A percentile compares a stretch with the other conserved stretches of the same genome.
These are phyloP conservation scores for Stomorhina lunata DNA, from an alignment of 2,888 invertebrate species.

Conservation along the genomic window DNA sequence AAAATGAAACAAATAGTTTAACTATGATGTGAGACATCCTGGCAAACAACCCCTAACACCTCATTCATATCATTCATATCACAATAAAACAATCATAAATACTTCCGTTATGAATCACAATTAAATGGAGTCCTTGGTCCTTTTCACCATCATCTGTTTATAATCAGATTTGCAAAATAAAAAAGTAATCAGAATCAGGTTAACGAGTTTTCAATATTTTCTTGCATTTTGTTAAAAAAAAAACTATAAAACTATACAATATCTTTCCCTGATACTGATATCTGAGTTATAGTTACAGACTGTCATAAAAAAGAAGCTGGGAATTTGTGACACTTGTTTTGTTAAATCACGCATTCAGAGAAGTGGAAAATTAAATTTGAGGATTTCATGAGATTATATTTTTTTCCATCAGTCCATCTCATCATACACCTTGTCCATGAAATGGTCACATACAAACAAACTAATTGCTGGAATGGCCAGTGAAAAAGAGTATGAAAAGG, in stretches of 20 bases:
- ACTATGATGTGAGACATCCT: slow-evolving; percentile 5
- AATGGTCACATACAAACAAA: slow-evolving; percentile 1
- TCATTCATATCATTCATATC: slow-evolving; percentile 38
- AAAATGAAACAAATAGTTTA: slow-evolving; percentile 19
- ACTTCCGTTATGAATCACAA: slow-evolving; percentile 42
- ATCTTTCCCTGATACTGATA: slow-evolving; percentile 14
- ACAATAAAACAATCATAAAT: slow-evolving; percentile 25
- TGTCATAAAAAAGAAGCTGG: slow-evolving; percentile 33
- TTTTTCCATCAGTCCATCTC: slow-evolving; percentile 65
- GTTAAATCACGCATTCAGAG: slow-evolving; percentile 72
- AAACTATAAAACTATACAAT: neutral
- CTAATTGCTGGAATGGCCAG: slow-evolving; percentile 22
- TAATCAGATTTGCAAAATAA: slow-evolving; percentile 22
- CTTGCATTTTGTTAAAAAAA: neutral
- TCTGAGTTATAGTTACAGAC: slow-evolving; percentile 12
- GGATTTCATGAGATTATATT: slow-evolving; percentile 80
- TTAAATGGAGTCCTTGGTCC: slow-evolving; percentile 15
- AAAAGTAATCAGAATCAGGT: neutral
- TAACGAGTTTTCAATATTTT: slow-evolving; percentile 40
- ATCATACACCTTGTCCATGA: neutral
- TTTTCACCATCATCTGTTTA: slow-evolving; percentile 30
- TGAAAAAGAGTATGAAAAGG: neutral
- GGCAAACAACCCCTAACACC: slow-evolving; percentile 16
- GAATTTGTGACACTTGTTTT: slow-evolving; percentile 61
- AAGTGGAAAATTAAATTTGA: slow-evolving; percentile 80